Evolutionary conservation across 2,888 invertebrate genomes (phyloP).

Genomic region (Amphipoea lucens): DNA sequence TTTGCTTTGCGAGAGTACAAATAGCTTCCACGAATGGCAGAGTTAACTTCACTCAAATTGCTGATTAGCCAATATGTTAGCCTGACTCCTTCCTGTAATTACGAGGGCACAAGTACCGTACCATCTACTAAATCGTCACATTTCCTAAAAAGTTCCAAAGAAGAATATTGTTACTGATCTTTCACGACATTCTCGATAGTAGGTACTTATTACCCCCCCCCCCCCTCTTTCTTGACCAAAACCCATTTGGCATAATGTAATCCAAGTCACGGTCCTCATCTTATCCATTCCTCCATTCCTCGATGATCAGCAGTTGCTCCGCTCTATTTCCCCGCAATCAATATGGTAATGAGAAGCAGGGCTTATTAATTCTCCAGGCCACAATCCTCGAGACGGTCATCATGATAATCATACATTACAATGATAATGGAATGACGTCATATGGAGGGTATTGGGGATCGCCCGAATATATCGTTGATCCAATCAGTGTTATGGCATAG

Average conservation of each 20-base stretch:
- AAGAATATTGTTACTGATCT: not conserved
- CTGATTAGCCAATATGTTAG: not conserved
- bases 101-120: not conserved
- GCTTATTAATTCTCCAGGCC: slow-evolving; percentile 42
- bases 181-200: not conserved
- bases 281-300: not conserved
- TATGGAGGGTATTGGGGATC: slow-evolving; percentile 1
- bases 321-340: slow-evolving; percentile 40
- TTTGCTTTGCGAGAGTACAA: not conserved
- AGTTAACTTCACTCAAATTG: not conserved
- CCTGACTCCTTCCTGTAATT: not conserved
- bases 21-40: not conserved
- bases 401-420: slow-evolving; percentile 40
- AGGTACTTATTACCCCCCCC: not conserved
- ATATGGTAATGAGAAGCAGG: slow-evolving; percentile 41
- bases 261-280: slow-evolving; percentile 3
- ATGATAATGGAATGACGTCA: slow-evolving; percentile 40
- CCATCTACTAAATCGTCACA: not conserved
- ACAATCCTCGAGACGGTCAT: slow-evolving; percentile 10
- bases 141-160: not conserved
- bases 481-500: slow-evolving; percentile 16
- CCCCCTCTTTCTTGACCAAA: not conserved
- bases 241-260: not conserved
- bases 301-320: slow-evolving; percentile 27
- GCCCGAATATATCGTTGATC: slow-evolving; percentile 20